A percentile compares a stretch with the other conserved stretches of the same genome.
phyloP scores from a whole-genome alignment of 1,140 invertebrate genomes.

The Dreissena rostriformis region DNA sequence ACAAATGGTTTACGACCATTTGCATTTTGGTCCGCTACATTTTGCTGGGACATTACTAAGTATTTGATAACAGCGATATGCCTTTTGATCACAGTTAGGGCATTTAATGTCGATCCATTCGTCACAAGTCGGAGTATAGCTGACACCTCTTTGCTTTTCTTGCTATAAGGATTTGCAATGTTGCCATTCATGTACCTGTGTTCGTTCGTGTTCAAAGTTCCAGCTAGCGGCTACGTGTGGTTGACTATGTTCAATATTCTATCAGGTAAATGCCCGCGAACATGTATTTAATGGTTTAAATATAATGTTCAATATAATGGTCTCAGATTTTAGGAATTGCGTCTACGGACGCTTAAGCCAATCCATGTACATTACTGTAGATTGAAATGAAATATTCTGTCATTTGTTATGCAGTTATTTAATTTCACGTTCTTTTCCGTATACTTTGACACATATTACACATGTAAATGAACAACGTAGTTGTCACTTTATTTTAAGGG shows the following conservation, averaged over 20 bases:
- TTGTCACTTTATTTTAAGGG: conserved; percentile 62
- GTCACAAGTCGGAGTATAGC: conserved; percentile 79
- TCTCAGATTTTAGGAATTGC: too few species aligned
- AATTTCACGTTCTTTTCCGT: too few species aligned
- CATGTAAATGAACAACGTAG: too few species aligned
- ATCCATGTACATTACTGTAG: too few species aligned
- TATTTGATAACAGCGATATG: conserved; percentile 71
- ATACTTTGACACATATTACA: too few species aligned
- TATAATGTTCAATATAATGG: too few species aligned
- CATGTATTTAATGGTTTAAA: background rate
- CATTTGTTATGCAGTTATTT: too few species aligned
- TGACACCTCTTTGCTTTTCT: conserved; percentile 81
- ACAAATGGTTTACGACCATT: conserved; percentile 84
- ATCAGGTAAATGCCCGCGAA: conserved; percentile 72
- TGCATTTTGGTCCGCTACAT: conserved; percentile 87
- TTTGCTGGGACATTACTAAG: conserved; percentile 86
- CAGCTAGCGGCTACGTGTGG: conserved; percentile 76
- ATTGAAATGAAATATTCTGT: too few species aligned
- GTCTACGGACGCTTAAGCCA: too few species aligned
- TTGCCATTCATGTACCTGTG: conserved; percentile 77
- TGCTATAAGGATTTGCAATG: conserved; percentile 75
- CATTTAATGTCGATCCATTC: conserved; percentile 82
- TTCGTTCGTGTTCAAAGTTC: conserved; percentile 75
- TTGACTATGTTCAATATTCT: conserved; percentile 76
- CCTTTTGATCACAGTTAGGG: conserved; percentile 66